phyloP scores from a whole-genome alignment of 2,113 vertebrate species.

The Bucco capensis region DNA sequence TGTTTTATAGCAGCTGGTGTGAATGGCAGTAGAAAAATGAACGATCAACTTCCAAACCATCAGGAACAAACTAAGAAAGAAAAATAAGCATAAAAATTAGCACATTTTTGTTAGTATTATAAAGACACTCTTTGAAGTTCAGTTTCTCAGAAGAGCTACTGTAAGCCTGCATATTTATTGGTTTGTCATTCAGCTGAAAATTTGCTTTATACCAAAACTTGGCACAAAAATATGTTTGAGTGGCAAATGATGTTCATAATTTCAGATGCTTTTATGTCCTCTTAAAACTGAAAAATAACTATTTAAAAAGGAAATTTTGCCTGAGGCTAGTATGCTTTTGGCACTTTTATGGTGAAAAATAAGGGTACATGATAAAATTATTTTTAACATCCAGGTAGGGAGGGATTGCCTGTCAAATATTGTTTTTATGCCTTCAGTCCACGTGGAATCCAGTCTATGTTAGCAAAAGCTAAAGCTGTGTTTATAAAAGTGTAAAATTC shows the following conservation, averaged over 20 bases:
- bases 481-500: neutral
- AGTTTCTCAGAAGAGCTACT: constrained; percentile 8
- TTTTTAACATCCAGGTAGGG: neutral
- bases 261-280: neutral
- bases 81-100: constrained; percentile 50
- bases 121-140: neutral
- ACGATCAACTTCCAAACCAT: constrained; percentile 52
- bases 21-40: constrained; percentile 70
- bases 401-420: neutral
- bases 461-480: neutral
- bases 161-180: neutral
- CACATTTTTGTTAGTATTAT: neutral
- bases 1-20: constrained; percentile 72
- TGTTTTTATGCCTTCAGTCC: neutral
- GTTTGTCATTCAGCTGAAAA: constrained; percentile 41
- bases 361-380: neutral
- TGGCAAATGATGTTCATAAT: constrained; percentile 7
- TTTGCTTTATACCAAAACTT: constrained; percentile 24
- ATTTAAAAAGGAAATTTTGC: neutral
- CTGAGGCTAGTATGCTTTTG: neutral
- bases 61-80: constrained; percentile 52
- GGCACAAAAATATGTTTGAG: constrained; percentile 17
- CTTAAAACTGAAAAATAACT: constrained; percentile 23
- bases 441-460: neutral
- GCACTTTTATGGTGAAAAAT: neutral